phyloP scores from a whole-genome alignment of 2,888 invertebrate species.

The Sturmia bella region DNA sequence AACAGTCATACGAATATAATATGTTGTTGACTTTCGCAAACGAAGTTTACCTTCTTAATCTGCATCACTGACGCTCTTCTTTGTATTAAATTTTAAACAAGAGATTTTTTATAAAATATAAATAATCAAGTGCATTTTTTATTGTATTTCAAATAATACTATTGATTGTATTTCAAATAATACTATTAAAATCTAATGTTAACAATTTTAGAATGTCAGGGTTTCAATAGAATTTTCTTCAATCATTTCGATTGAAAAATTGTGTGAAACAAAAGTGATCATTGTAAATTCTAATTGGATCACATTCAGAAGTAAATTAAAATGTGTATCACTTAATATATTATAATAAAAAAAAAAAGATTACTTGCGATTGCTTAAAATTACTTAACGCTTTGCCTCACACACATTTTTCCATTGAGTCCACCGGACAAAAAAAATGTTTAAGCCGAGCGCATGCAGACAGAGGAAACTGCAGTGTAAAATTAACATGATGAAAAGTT shows the following conservation, averaged over 20 bases:
- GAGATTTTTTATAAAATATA: background rate
- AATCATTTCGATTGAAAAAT: background rate
- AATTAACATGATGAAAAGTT: too few relatives aligned
- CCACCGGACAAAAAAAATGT: too few relatives aligned
- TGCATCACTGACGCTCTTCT: conserved; percentile 17
- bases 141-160: conserved; percentile 38
- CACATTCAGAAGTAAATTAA: too few relatives aligned
- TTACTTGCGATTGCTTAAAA: too few relatives aligned
- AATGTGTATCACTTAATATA: too few relatives aligned
- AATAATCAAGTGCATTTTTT: background rate
- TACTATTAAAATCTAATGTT: conserved; percentile 35
- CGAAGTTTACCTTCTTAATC: conserved; percentile 16
- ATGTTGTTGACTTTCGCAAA: background rate
- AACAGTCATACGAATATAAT: background rate
- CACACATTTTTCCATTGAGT: too few relatives aligned
- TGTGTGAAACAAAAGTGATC: conserved; percentile 18
- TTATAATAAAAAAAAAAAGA: too few relatives aligned
- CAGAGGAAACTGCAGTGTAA: too few relatives aligned
- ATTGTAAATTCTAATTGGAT: conserved; percentile 33
- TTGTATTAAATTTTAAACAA: conserved; percentile 27
- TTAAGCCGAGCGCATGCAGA: too few relatives aligned
- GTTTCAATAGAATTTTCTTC: conserved; percentile 6
- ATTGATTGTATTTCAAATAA: conserved; percentile 27
- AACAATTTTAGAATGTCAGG: conserved; percentile 57
- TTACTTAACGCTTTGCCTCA: too few relatives aligned